Evolutionary conservation across 1,140 invertebrate species (phyloP).

Genomic region (Drosophila repletoides): DNA sequence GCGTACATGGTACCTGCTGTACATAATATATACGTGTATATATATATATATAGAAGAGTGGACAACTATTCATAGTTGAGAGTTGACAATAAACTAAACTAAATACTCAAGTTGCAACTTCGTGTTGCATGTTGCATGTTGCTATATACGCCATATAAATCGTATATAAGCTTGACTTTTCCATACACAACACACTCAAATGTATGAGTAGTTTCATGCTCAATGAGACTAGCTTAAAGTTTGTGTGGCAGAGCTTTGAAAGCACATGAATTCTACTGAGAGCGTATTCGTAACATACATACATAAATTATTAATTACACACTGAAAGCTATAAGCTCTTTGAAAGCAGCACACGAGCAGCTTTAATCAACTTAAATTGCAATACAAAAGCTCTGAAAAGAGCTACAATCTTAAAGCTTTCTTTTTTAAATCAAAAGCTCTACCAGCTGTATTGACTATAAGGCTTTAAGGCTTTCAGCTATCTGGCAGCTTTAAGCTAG

Average conservation of each 20-base stretch:
- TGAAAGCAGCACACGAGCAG: no score
- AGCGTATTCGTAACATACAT: no score
- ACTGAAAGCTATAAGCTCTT: no score
- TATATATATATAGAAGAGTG: slow-evolving; percentile 29
- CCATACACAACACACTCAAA: slow-evolving; percentile 1
- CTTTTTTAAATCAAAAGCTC: no score
- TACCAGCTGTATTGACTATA: no score
- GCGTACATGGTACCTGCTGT: slow-evolving; percentile 40
- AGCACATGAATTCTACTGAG: no score
- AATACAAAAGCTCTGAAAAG: neutral
- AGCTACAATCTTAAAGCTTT: no score
- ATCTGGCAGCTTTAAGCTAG: no score
- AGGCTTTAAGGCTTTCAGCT: no score
- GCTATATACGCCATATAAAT: slow-evolving; percentile 17
- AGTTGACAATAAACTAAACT: slow-evolving; percentile 52
- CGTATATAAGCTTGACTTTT: slow-evolving; percentile 39
- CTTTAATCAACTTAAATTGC: neutral
- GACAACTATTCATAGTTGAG: slow-evolving; percentile 37
- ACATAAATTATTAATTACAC: no score
- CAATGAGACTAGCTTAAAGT: neutral
- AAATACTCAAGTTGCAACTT: slow-evolving; percentile 71
- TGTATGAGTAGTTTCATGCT: no score
- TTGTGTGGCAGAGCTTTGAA: neutral
- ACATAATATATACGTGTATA: slow-evolving; percentile 6
- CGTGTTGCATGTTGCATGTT: no score